Conservation (phyloP, 64 coral and sea anemone genomes). For the Orbicella faveolata region DNA sequence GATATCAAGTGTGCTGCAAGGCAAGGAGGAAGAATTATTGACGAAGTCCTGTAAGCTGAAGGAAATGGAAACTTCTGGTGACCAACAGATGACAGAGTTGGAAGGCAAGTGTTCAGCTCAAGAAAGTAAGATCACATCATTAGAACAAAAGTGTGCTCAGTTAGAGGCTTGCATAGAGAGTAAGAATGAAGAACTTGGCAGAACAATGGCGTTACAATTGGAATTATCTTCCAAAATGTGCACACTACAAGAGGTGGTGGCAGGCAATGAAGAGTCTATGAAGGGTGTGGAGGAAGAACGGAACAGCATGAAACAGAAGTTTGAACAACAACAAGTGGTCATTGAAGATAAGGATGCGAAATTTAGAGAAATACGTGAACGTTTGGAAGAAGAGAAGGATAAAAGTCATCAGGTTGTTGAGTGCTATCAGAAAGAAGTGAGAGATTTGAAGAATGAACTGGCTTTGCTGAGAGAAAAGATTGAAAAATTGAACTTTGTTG, state of each 20-base stretch:
- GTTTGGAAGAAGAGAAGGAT: slow-evolving; percentile 14
- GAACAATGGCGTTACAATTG: background rate
- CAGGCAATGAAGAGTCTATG: background rate
- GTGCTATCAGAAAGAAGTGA: slow-evolving; percentile 28
- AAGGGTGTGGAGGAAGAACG: background rate
- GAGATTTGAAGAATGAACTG: slow-evolving; percentile 33
- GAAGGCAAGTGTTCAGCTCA: background rate
- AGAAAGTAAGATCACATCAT: background rate
- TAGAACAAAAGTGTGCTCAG: background rate
- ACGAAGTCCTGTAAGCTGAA: slow-evolving; percentile 11
- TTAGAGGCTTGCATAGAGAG: background rate
- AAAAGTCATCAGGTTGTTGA: slow-evolving; percentile 1
- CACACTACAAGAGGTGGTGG: background rate
- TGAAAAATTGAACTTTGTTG: slow-evolving; percentile 21
- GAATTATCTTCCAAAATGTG: background rate
- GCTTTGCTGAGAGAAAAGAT: slow-evolving; percentile 8
- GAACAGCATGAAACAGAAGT: background rate
- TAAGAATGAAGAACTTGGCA: background rate
- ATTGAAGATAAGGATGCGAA: background rate
- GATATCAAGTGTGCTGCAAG: slow-evolving; percentile 15
- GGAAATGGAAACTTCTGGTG: slow-evolving; percentile 13
- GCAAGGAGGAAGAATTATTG: slow-evolving; percentile 15
- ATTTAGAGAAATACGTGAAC: background rate
- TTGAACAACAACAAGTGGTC: background rate
- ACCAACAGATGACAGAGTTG: background rate